Conservation (phyloP, 2,113 vertebrate genomes). For the Conger conger region DNA sequence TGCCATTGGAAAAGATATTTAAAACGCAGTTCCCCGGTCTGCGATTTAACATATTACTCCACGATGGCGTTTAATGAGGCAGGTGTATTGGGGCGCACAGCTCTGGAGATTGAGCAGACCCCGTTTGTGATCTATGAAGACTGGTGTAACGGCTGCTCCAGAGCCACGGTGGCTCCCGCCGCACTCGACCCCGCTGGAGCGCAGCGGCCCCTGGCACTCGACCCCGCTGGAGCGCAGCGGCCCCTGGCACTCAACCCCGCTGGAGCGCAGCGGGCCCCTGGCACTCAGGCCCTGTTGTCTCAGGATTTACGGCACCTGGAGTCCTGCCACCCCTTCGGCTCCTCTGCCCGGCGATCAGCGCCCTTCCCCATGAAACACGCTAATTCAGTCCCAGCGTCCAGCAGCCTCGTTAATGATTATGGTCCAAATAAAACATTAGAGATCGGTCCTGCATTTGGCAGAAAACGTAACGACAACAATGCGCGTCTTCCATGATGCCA, state of each 20-base stretch:
- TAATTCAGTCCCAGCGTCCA: slow-evolving; percentile 50
- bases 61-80: not conserved
- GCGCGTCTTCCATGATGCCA: slow-evolving; percentile 26
- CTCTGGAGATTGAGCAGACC: not conserved
- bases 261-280: not conserved
- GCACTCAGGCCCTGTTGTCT: slow-evolving; percentile 19
- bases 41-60: not conserved
- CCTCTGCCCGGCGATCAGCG: slow-evolving; percentile 25
- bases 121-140: not conserved
- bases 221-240: slow-evolving; percentile 35
- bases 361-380: slow-evolving; percentile 25
- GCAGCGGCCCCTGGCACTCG: not conserved
- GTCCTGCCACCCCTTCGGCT: slow-evolving; percentile 31
- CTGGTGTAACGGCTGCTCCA: not conserved
- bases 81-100: not conserved
- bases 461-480: slow-evolving; percentile 27
- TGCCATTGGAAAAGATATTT: not conserved
- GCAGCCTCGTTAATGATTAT: slow-evolving; percentile 36
- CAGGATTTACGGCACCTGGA: slow-evolving; percentile 35
- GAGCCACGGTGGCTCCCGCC: not conserved
- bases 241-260: slow-evolving; percentile 13
- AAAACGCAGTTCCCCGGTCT: not conserved
- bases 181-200: not conserved
- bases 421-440: slow-evolving; percentile 48
- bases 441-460: slow-evolving; percentile 37